A percentile compares a stretch with the other conserved stretches of the same genome.
Evolutionary conservation across 2,797 vertebrate genomes (phyloP).

Genomic region (Bradypus variegatus): DNA sequence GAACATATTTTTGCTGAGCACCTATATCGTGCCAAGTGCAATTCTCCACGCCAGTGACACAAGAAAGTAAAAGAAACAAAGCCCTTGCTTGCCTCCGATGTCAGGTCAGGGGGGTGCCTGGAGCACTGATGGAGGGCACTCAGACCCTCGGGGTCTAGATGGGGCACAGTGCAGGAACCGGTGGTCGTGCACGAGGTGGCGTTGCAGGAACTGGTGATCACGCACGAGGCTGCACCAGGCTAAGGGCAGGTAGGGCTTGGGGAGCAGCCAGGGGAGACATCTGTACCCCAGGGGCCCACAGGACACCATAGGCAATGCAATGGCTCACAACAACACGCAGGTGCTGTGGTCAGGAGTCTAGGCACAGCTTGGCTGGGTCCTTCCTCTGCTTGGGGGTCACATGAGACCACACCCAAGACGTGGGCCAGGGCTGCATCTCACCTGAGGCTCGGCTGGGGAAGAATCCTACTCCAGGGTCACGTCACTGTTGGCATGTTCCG

Average conservation of each 20-base stretch:
- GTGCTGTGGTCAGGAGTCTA: neutral
- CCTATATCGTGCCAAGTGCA: neutral
- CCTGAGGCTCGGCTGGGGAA: neutral
- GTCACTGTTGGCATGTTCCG: neutral
- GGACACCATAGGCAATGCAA: too few relatives aligned
- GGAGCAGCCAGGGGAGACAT: neutral
- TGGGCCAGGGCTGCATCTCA: too few relatives aligned
- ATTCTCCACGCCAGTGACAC: neutral
- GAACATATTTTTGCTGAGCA: neutral
- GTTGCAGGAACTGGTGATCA: too few relatives aligned
- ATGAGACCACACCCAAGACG: neutral
- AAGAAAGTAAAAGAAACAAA: neutral
- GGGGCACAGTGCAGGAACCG: neutral
- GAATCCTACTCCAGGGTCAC: neutral
- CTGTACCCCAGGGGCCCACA: too few relatives aligned
- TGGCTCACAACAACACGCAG: too few relatives aligned
- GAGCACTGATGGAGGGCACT: fast-evolving
- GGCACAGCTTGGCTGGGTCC: fast-evolving
- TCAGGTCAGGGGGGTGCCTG: neutral
- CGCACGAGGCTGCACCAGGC: too few relatives aligned
- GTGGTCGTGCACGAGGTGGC: too few relatives aligned
- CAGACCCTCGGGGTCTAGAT: too few relatives aligned
- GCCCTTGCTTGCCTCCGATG: neutral
- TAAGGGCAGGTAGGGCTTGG: too few relatives aligned
- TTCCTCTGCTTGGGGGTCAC: neutral